Evolutionary conservation across 2,113 vertebrate species (phyloP).

Genomic region (Irena cyanogastra): DNA sequence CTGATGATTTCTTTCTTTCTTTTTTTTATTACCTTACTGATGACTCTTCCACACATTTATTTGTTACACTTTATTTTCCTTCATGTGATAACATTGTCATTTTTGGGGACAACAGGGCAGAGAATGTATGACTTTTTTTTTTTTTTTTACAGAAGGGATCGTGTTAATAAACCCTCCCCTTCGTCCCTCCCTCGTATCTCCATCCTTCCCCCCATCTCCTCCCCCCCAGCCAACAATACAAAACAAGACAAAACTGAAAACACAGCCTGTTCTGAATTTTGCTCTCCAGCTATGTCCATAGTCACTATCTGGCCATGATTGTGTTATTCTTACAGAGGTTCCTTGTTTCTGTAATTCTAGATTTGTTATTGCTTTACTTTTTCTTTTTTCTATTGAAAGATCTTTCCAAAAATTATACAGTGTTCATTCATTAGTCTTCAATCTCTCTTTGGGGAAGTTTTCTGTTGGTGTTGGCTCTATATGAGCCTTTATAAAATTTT

Average conservation of each 20-base stretch:
- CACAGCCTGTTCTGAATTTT: background rate
- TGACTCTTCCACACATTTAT: background rate
- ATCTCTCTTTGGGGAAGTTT: background rate
- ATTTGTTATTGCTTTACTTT: background rate
- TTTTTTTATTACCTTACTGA: background rate
- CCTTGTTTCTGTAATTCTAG: background rate
- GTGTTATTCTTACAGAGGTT: background rate
- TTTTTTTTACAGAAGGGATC: background rate
- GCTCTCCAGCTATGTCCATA: background rate
- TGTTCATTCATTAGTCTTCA: background rate
- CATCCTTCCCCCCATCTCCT: background rate
- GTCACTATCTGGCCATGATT: background rate
- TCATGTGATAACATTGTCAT: background rate
- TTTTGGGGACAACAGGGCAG: background rate
- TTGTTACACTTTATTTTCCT: background rate
- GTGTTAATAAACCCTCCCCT: background rate
- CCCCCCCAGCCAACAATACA: background rate
- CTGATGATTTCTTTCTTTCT: background rate
- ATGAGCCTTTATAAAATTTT: background rate
- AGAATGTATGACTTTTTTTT: background rate
- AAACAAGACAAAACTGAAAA: background rate
- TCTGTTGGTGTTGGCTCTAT: background rate
- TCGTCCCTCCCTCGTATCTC: accelerated
- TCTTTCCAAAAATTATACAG: background rate
- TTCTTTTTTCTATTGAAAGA: background rate